Conservation (phyloP, 1,140 invertebrate species). For the Camponotus floridanus region DNA sequence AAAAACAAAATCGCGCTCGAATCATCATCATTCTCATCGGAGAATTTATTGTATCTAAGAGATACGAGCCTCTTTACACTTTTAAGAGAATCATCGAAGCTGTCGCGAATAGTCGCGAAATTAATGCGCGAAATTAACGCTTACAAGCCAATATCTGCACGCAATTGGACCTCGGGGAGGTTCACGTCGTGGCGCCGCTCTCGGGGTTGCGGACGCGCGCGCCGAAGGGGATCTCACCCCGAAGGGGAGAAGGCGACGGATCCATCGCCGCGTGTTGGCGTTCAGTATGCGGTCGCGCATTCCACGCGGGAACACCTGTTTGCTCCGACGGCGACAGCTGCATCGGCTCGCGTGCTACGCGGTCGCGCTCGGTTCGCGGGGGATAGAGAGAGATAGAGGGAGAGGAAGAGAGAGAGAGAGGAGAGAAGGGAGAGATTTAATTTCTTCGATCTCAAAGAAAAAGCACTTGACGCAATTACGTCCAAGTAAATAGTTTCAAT, state of each 20-base stretch:
- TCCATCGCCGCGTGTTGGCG: constrained; percentile 51
- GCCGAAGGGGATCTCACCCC: constrained; percentile 18
- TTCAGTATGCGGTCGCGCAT: constrained; percentile 78
- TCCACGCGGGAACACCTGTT: constrained; percentile 78
- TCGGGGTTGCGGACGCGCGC: constrained; percentile 45
- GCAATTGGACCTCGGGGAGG: neutral
- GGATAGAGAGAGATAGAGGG: neutral
- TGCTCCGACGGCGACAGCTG: constrained; percentile 60
- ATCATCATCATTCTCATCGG: neutral
- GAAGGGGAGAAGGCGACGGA: constrained; percentile 28
- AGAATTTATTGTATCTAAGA: neutral
- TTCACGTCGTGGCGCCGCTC: neutral
- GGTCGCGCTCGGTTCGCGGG: constrained; percentile 40
- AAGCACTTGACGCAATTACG: constrained; percentile 12
- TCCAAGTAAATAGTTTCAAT: constrained; percentile 42
- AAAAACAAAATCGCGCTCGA: no score
- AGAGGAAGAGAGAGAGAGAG: no score
- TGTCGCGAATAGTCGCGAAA: neutral
- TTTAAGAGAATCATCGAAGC: neutral
- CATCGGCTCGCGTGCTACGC: constrained; percentile 42
- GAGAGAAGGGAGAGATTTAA: constrained; percentile 5
- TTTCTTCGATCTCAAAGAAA: constrained; percentile 22
- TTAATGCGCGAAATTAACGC: neutral
- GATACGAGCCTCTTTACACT: neutral
- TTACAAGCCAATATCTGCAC: neutral